These are phyloP conservation scores for Agapornis roseicollis DNA, from an alignment of 2,113 vertebrate species.

Conservation along the genomic window DNA sequence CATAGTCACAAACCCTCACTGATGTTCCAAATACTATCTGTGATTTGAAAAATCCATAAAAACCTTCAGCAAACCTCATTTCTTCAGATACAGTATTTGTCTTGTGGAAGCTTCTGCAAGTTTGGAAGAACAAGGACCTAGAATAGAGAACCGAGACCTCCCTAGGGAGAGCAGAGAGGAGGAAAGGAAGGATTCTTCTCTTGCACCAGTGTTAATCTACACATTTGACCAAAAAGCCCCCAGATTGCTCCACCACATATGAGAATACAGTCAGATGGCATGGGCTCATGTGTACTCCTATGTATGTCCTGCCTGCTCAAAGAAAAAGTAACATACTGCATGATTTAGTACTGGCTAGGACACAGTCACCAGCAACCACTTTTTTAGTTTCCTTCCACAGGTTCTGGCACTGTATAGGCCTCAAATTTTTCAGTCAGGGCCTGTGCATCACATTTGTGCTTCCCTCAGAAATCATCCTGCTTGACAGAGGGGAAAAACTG, in stretches of 20 bases:
- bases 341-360: not conserved
- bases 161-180: not conserved
- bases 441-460: not conserved
- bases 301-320: not conserved
- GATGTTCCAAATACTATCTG: not conserved
- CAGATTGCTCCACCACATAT: fast-evolving
- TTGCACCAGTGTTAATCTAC: not conserved
- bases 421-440: not conserved
- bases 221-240: not conserved
- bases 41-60: not conserved
- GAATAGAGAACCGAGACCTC: not conserved
- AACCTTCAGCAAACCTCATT: not conserved
- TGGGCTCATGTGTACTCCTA: not conserved
- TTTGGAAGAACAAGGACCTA: not conserved
- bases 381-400: not conserved
- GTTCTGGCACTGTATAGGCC: not conserved
- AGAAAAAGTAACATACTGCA: not conserved
- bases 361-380: not conserved
- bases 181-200: not conserved
- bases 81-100: not conserved
- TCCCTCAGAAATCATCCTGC: not conserved
- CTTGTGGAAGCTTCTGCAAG: not conserved
- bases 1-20: not conserved
- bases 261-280: not conserved
- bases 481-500: not conserved